A percentile compares a stretch with the other conserved stretches of the same genome.
These are phyloP conservation scores for Ctena decussata DNA, from an alignment of 2,888 invertebrate genomes.

Conservation along the genomic window DNA sequence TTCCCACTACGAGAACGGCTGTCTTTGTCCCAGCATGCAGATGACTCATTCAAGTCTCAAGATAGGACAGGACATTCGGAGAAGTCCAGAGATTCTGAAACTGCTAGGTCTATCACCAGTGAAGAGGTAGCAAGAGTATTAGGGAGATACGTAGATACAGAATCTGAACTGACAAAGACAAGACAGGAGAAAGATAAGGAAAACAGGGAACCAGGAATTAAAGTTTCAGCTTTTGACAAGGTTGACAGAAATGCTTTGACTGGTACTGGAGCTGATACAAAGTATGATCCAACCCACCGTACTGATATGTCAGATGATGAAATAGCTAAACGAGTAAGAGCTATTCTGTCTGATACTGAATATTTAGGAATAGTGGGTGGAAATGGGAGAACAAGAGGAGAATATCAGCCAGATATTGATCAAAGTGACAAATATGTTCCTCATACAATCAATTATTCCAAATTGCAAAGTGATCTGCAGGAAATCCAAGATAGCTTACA, in stretches of 20 bases:
- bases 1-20: constrained; percentile 57
- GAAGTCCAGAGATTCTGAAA: constrained; percentile 57
- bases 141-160: constrained; percentile 51
- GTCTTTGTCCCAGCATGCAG: constrained; percentile 39
- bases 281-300: background rate
- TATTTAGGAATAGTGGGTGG: constrained; percentile 15
- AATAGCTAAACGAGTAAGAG: constrained; percentile 49
- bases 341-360: constrained; percentile 56
- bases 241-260: constrained; percentile 5
- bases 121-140: constrained; percentile 73
- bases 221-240: constrained; percentile 54
- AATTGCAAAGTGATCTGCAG: constrained; percentile 82
- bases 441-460: constrained; percentile 72
- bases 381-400: constrained; percentile 3
- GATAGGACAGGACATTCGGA: constrained; percentile 19
- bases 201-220: background rate
- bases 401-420: background rate
- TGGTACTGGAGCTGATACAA: background rate
- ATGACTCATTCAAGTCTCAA: constrained; percentile 48
- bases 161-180: constrained; percentile 7
- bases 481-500: constrained; percentile 82
- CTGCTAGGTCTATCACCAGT: constrained; percentile 66
- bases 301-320: constrained; percentile 58
- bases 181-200: background rate
- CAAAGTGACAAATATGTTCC: constrained; percentile 37